Conservation (phyloP, 2,888 invertebrate species). For the Spilarctia lutea region DNA sequence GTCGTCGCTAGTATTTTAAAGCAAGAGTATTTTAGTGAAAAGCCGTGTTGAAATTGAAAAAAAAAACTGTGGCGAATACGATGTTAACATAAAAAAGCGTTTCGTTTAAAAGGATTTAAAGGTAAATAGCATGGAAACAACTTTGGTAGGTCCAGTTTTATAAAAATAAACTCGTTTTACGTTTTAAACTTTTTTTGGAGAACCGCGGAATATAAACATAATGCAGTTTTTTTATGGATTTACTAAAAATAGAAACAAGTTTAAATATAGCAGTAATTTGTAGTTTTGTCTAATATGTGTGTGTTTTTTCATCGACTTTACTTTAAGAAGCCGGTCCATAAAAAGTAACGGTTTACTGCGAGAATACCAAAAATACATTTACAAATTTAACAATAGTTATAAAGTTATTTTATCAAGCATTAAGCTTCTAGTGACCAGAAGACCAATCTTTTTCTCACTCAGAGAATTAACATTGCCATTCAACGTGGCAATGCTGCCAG, state of each 20-base stretch:
- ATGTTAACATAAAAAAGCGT: neutral
- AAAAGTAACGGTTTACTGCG: no score
- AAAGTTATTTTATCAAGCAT: no score
- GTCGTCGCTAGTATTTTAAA: conserved; percentile 24
- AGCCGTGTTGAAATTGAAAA: neutral
- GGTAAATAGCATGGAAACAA: neutral
- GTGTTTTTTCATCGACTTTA: no score
- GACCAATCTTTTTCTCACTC: no score
- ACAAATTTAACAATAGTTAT: no score
- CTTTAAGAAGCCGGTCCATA: no score
- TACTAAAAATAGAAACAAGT: neutral
- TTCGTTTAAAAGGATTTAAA: neutral
- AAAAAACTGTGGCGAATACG: neutral
- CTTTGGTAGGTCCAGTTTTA: neutral
- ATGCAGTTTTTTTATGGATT: neutral
- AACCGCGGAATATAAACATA: neutral
- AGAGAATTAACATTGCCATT: no score
- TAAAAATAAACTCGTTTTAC: neutral
- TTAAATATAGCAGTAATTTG: neutral
- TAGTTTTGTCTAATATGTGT: neutral
- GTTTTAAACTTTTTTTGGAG: neutral
- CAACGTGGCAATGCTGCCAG: no score
- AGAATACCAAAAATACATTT: no score
- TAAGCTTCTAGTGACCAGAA: no score
- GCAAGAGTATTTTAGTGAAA: conserved; percentile 5